A percentile compares a stretch with the other conserved stretches of the same genome.
These are phyloP conservation scores for Gallinago undulata DNA, from an alignment of 2,113 vertebrate genomes.

Conservation along the genomic window DNA sequence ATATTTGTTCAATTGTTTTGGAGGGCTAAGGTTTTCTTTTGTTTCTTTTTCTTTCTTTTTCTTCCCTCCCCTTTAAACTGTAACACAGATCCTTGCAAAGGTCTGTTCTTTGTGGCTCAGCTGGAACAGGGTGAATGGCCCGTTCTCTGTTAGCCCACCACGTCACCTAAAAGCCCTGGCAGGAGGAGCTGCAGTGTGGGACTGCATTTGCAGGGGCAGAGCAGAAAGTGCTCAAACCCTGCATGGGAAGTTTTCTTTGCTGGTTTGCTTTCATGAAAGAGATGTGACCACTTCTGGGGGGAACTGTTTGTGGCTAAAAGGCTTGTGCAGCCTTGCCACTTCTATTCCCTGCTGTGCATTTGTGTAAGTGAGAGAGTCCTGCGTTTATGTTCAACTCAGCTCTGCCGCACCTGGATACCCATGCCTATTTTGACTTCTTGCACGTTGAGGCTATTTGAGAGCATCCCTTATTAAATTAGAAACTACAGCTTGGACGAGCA, in stretches of 20 bases:
- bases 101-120: background rate
- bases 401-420: background rate
- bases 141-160: background rate
- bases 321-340: background rate
- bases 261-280: background rate
- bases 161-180: background rate
- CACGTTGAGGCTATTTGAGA: background rate
- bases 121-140: constrained; percentile 5
- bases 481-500: background rate
- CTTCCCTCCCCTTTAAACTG: background rate
- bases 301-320: background rate
- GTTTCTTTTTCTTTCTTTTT: constrained; percentile 3
- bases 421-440: background rate
- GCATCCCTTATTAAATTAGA: background rate
- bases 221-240: constrained; percentile 8
- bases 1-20: constrained; percentile 67
- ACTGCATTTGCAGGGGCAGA: constrained; percentile 19
- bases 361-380: background rate
- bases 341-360: background rate
- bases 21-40: constrained; percentile 46
- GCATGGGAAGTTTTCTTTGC: background rate
- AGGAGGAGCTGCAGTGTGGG: background rate
- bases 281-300: background rate
- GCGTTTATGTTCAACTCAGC: background rate
- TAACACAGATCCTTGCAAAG: background rate